Evolutionary conservation across 2,797 vertebrate genomes (phyloP).

Genomic region (Cirrhinus molitorella): DNA sequence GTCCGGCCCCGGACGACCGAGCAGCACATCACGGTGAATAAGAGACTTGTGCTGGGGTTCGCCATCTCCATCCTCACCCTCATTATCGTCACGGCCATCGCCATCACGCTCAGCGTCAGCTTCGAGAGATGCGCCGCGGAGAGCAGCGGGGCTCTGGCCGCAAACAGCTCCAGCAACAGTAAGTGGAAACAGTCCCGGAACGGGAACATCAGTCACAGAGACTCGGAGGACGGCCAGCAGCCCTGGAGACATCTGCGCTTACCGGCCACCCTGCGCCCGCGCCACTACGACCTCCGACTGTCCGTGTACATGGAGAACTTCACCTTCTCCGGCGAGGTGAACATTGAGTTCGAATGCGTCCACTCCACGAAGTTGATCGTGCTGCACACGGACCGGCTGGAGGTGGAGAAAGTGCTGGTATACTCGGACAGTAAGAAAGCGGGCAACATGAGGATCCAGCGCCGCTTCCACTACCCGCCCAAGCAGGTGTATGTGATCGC

Average conservation of each 20-base stretch:
- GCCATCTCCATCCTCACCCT: conserved; percentile 91
- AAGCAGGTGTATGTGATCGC: conserved; percentile 92
- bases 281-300: conserved; percentile 93
- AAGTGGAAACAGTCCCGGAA: conserved; percentile 73
- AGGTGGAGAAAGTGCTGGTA: conserved; percentile 83
- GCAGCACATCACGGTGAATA: conserved; percentile 90
- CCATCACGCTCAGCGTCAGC: conserved; percentile 88
- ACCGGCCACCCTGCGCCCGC: conserved; percentile 84
- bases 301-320: conserved; percentile 96
- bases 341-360: conserved; percentile 90
- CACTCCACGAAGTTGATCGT: conserved; percentile 92
- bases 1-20: conserved; percentile 90
- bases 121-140: conserved; percentile 85
- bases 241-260: conserved; percentile 89
- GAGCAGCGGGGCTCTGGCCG: conserved; percentile 59
- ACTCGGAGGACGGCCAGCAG: conserved; percentile 65
- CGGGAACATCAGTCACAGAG: conserved; percentile 67
- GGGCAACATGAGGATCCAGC: conserved; percentile 86
- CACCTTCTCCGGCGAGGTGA: conserved; percentile 93
- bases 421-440: conserved; percentile 75
- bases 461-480: conserved; percentile 85
- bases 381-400: conserved; percentile 88
- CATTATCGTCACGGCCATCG: conserved; percentile 88
- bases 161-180: conserved; percentile 66
- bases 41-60: conserved; percentile 88